A percentile compares a stretch with the other conserved stretches of the same genome.
Conservation (phyloP, 2,888 invertebrate species). For the Hypomecis punctinalis region DNA sequence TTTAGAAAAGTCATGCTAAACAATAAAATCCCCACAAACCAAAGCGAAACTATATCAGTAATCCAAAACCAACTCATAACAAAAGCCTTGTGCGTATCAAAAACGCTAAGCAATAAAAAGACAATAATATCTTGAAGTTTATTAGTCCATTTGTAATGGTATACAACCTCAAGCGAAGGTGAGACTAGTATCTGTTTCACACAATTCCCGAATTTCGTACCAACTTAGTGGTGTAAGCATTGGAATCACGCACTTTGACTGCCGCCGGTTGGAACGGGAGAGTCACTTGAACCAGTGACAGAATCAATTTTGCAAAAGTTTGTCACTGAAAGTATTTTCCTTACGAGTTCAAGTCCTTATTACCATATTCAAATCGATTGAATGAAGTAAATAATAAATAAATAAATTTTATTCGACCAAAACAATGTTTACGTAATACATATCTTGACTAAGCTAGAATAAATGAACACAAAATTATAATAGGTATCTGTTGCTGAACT, state of each 20-base stretch:
- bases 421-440: no score
- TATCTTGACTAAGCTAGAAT: no score
- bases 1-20: background rate
- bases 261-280: conserved; percentile 44
- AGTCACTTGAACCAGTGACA: conserved; percentile 25
- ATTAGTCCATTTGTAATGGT: conserved; percentile 46
- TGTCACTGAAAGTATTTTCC: background rate
- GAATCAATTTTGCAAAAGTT: background rate
- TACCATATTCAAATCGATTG: no score
- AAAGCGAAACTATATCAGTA: conserved; percentile 12
- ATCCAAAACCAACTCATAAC: conserved; percentile 32
- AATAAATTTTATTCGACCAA: no score
- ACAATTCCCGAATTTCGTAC: conserved; percentile 58
- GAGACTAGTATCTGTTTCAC: conserved; percentile 65
- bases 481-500: no score
- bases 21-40: conserved; percentile 11
- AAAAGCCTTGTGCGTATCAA: conserved; percentile 32
- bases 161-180: conserved; percentile 45
- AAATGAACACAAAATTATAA: no score
- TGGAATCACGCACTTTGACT: conserved; percentile 62
- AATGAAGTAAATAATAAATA: no score
- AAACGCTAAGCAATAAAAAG: conserved; percentile 44
- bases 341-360: no score
- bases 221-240: conserved; percentile 61
- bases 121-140: conserved; percentile 47